phyloP scores from a whole-genome alignment of 2,797 vertebrate genomes.

The Lemur catta region DNA sequence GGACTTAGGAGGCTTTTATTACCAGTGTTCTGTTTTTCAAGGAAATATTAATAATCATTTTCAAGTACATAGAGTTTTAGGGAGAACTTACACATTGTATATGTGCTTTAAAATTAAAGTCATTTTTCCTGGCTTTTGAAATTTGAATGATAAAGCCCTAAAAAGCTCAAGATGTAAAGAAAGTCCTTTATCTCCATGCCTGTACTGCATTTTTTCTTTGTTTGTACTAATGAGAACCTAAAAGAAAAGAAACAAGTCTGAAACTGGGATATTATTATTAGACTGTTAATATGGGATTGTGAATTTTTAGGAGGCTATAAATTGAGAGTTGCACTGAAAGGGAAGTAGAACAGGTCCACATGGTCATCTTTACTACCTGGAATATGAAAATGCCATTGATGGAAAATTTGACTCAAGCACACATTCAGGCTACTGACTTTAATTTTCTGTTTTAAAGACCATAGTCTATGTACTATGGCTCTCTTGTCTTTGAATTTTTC shows the following conservation, averaged over 20 bases:
- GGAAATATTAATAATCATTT: constrained; percentile 53
- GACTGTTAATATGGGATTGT: background rate
- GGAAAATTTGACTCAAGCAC: constrained; percentile 12
- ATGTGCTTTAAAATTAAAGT: constrained; percentile 31
- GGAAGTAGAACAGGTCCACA: background rate
- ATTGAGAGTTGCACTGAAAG: background rate
- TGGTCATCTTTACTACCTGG: background rate
- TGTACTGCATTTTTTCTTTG: background rate
- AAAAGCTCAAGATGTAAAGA: constrained; percentile 26
- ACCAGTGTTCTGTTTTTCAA: constrained; percentile 30
- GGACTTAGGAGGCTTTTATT: constrained; percentile 40
- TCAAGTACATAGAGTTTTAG: constrained; percentile 43
- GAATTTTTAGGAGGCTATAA: background rate
- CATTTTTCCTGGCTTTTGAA: constrained; percentile 20
- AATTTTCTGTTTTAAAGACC: constrained; percentile 34
- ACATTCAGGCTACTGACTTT: constrained; percentile 17
- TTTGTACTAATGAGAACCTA: background rate
- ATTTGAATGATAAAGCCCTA: constrained; percentile 25
- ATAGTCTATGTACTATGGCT: background rate
- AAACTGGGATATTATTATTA: constrained; percentile 6
- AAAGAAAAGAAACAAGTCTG: background rate
- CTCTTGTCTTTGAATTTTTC: constrained; percentile 1
- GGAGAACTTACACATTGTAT: constrained; percentile 6
- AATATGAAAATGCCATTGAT: background rate
- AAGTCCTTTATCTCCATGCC: background rate